A percentile compares a stretch with the other conserved stretches of the same genome.
These are phyloP conservation scores for Melospiza georgiana DNA, from an alignment of 2,113 vertebrate genomes.

Conservation along the genomic window DNA sequence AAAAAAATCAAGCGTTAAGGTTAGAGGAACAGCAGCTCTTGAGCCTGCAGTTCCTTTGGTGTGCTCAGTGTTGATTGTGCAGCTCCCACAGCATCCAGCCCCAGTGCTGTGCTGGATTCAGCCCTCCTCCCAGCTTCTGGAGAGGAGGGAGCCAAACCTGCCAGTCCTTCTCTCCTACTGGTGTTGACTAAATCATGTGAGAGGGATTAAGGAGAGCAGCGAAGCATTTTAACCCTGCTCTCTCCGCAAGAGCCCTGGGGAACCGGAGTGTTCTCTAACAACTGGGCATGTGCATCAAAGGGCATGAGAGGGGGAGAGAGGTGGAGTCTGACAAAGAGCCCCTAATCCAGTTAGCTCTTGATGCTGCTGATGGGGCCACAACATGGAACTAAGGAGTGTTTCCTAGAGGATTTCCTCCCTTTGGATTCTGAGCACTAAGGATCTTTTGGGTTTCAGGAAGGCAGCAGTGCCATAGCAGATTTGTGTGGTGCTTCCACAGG, in stretches of 20 bases:
- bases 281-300: not conserved
- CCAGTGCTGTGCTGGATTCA: not conserved
- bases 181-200: constrained; percentile 18
- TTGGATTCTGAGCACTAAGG: accelerated
- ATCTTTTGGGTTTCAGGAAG: not conserved
- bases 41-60: not conserved
- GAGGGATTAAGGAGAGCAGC: constrained; percentile 7
- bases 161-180: not conserved
- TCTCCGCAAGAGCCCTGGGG: not conserved
- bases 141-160: not conserved
- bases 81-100: not conserved
- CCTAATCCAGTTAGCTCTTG: constrained; percentile 15
- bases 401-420: not conserved
- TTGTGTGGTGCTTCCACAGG: not conserved
- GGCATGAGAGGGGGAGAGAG: not conserved
- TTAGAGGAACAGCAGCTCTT: not conserved
- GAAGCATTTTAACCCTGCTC: constrained; percentile 27
- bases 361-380: not conserved
- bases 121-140: not conserved
- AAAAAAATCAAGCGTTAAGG: not conserved
- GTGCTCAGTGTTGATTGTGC: not conserved
- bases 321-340: not conserved
- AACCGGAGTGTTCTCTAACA: not conserved
- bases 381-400: not conserved
- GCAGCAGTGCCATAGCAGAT: not conserved